Conservation (phyloP, 2,888 invertebrate species). For the Apoderus coryli region DNA sequence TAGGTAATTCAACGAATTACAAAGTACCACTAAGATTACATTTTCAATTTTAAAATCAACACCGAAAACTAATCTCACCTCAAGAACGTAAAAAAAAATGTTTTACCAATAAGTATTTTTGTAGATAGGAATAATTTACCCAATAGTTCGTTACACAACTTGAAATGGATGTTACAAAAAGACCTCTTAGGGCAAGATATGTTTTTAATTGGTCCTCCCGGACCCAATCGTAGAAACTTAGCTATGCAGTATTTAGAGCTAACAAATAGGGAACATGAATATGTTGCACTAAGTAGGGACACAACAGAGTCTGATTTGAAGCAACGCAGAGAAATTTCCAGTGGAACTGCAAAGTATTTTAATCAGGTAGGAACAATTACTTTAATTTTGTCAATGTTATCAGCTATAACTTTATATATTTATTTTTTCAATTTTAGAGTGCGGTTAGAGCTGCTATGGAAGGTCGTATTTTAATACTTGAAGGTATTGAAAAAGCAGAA, state of each 20-base stretch:
- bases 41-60: no score
- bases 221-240: slow-evolving; percentile 63
- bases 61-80: no score
- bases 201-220: slow-evolving; percentile 86
- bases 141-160: slow-evolving; percentile 62
- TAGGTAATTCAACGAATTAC: no score
- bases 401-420: no score
- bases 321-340: slow-evolving; percentile 81
- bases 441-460: slow-evolving; percentile 85
- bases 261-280: slow-evolving; percentile 81
- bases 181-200: slow-evolving; percentile 87
- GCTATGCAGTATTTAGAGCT: slow-evolving; percentile 82
- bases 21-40: no score
- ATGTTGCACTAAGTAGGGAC: slow-evolving; percentile 84
- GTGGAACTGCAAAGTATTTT: slow-evolving; percentile 79
- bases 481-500: slow-evolving; percentile 96
- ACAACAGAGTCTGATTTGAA: slow-evolving; percentile 96
- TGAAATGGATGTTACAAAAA: slow-evolving; percentile 95
- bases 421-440: slow-evolving; percentile 42
- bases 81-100: slow-evolving; percentile 1
- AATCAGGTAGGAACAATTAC: no score
- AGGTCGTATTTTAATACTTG: slow-evolving; percentile 78
- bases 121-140: slow-evolving; percentile 43
- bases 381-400: no score
- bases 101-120: slow-evolving; percentile 12